Evolutionary conservation across 2,797 vertebrate genomes (phyloP).

Genomic region (Helarctos malayanus): DNA sequence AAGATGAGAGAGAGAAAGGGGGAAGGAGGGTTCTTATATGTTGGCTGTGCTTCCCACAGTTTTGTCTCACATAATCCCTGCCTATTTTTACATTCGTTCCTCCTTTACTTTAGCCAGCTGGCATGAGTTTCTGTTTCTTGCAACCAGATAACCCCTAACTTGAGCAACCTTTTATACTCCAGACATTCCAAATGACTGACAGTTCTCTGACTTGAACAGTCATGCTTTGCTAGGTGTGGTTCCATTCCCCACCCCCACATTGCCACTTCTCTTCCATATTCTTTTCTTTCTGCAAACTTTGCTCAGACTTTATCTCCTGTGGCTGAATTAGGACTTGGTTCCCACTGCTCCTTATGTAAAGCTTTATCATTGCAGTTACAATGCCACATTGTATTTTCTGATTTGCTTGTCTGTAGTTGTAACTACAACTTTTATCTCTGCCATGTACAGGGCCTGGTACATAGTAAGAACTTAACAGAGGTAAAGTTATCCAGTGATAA

Average conservation of each 20-base stretch:
- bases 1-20: neutral
- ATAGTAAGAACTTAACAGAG: neutral
- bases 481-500: neutral
- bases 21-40: neutral
- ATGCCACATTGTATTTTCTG: constrained; percentile 16
- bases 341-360: neutral
- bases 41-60: constrained; percentile 15
- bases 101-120: constrained; percentile 63
- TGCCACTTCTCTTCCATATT: neutral
- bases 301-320: neutral
- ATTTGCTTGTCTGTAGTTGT: constrained; percentile 39
- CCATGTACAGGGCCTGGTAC: neutral
- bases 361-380: neutral
- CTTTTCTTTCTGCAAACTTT: constrained; percentile 44
- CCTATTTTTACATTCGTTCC: constrained; percentile 68
- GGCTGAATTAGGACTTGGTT: constrained; percentile 8
- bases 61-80: constrained; percentile 64
- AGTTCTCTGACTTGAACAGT: neutral
- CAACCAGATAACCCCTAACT: constrained; percentile 65
- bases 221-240: neutral
- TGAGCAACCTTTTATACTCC: constrained; percentile 11
- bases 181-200: constrained; percentile 32
- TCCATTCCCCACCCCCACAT: neutral
- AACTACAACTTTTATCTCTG: constrained; percentile 46
- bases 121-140: constrained; percentile 67